phyloP scores from a whole-genome alignment of 2,797 vertebrate species.

The Novumbra hubbsi region DNA sequence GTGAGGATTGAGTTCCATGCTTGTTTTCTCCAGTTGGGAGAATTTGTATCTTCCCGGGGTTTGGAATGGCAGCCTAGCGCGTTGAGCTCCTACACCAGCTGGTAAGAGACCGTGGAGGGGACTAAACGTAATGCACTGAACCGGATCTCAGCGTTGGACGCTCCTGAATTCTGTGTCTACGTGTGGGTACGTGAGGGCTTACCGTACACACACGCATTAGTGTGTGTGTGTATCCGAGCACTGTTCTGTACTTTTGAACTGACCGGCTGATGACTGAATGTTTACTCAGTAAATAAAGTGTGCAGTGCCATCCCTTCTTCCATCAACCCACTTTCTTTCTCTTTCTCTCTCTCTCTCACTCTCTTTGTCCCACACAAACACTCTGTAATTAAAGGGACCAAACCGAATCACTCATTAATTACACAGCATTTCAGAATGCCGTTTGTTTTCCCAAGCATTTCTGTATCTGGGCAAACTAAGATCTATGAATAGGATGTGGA shows the following conservation, averaged over 20 bases:
- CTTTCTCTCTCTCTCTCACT: slow-evolving; percentile 2
- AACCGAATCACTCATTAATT: not conserved
- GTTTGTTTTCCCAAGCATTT: not conserved
- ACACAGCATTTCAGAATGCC: not conserved
- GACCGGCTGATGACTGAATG: no score
- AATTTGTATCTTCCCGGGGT: not conserved
- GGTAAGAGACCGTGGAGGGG: not conserved
- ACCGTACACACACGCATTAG: no score
- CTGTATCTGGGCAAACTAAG: not conserved
- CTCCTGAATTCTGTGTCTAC: no score
- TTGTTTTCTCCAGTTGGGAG: not conserved
- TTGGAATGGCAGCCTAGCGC: not conserved
- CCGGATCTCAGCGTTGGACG: no score
- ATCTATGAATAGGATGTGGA: no score
- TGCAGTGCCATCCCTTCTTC: no score
- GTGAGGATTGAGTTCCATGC: slow-evolving; percentile 9
- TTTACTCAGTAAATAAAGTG: no score
- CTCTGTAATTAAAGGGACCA: not conserved
- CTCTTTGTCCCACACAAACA: not conserved
- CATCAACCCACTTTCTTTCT: not conserved
- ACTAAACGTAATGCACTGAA: not conserved
- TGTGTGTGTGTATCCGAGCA: no score
- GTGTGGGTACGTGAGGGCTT: no score
- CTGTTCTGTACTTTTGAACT: no score
- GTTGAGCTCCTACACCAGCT: not conserved